Base-by-base conservation (phyloP, 2,888 invertebrate genomes). In the Himalopsyche japonica region DNA sequence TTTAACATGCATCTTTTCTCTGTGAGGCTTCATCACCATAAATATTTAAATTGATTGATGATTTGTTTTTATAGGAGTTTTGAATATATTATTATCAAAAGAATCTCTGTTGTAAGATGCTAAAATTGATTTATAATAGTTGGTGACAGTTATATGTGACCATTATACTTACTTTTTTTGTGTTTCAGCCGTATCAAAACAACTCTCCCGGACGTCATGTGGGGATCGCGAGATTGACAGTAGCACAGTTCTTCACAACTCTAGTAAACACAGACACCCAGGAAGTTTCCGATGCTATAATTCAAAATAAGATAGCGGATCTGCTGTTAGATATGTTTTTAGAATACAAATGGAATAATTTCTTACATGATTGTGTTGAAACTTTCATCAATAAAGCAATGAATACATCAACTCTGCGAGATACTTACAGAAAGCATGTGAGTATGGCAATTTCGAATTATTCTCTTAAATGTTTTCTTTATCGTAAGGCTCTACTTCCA, bases 301-400 rank as follows among this genome's bases (percentile, higher is more conserved):
- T 91, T 83, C 91, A 95, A 92, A 89, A 93, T 90, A 90, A 93
- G 87, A 94, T 94, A 64, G 93, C 94, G 88, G 91, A 91, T 88
- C 91, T 94, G 88, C 92, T 96, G 88, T 91, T 98, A 94, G 96
- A 97, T 90, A 93, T 98, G 91, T 96, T 98, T 93, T 97, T 98
- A 92, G 93, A 94, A 90, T 97, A 96, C 92, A 94, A 95, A 87
- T 96, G 97, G 96, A 98, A 99, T 93, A 98, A 98, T 93, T 98
- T 99, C 92, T 93, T 99, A 89, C 98, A 99, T 91, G 96, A 96
- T 88, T 97, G 97, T 92, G 96, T 97, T 88, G 95, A 95, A 90
- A 94, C 95, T 90, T 95, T 97, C 90, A 91, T 98, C 88, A 93
- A 93, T 86, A 93, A 95, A 91, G 95, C 96, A 89, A 94, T 93